Evolutionary conservation across 2,888 invertebrate species (phyloP).

Genomic region (Villa cingulata): DNA sequence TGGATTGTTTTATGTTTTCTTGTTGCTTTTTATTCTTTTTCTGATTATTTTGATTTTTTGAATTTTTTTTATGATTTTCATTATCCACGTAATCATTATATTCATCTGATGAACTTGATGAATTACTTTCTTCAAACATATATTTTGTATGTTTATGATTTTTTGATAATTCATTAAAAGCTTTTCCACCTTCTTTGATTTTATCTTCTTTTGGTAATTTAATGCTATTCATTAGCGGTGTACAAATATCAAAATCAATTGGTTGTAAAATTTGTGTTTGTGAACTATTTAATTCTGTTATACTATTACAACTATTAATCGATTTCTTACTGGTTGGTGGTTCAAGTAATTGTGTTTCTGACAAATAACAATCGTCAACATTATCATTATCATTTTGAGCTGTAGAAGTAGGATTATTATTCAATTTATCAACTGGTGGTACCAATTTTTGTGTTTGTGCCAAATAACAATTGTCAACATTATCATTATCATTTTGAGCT

Average conservation of each 20-base stretch:
- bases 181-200: constrained; percentile 5
- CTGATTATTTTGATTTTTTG: background rate
- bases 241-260: constrained; percentile 1
- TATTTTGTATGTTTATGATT: background rate
- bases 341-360: constrained; percentile 3
- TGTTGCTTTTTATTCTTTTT: background rate
- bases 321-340: background rate
- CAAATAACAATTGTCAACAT: constrained; percentile 1
- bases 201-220: constrained; percentile 3
- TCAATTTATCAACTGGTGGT: no score
- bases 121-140: constrained; percentile 5
- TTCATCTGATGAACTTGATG: background rate
- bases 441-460: constrained; percentile 4
- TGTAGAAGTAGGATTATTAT: no score
- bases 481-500: background rate
- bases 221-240: constrained; percentile 5
- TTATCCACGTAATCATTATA: background rate
- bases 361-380: constrained; percentile 1
- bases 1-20: background rate
- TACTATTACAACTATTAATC: background rate
- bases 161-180: constrained; percentile 1
- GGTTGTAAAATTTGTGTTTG: background rate
- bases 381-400: background rate
- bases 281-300: background rate
- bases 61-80: background rate